Percentiles rank a stretch among this genome's conserved stretches.
These are phyloP conservation scores for Poecile montanus DNA, from an alignment of 2,797 vertebrate species.

Conservation along the genomic window DNA sequence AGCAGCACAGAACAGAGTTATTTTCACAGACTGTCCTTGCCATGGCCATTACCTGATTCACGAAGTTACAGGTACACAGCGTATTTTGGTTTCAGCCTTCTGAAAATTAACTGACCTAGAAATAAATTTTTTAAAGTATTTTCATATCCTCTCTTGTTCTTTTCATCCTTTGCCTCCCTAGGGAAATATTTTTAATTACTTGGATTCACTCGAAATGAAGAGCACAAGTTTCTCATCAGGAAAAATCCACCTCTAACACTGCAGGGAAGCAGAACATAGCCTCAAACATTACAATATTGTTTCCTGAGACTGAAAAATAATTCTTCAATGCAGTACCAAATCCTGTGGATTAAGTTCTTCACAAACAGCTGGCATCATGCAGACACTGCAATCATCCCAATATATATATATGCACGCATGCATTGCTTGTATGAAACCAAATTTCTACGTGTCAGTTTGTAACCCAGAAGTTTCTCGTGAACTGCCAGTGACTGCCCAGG, in stretches of 20 bases:
- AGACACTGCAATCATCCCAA: background rate
- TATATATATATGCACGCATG: rapidly evolving
- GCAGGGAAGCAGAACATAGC: background rate
- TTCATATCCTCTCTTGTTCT: background rate
- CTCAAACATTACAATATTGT: background rate
- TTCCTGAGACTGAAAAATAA: background rate
- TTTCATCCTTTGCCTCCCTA: background rate
- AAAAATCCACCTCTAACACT: background rate
- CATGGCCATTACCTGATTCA: background rate
- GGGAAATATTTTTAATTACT: conserved; percentile 45
- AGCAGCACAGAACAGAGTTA: background rate
- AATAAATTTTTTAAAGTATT: background rate
- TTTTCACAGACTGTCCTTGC: background rate
- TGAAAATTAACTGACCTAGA: conserved; percentile 41
- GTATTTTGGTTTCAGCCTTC: background rate
- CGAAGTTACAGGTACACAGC: background rate
- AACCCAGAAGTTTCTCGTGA: background rate
- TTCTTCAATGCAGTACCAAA: background rate
- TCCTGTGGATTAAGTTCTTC: background rate
- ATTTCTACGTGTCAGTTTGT: background rate
- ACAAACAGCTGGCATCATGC: background rate
- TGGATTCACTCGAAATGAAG: conserved; percentile 15
- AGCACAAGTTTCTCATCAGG: conserved; percentile 1
- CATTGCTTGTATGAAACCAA: background rate
- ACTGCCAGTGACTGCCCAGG: background rate